phyloP scores from a whole-genome alignment of 2,113 vertebrate species.

The Rhinogobius similis region DNA sequence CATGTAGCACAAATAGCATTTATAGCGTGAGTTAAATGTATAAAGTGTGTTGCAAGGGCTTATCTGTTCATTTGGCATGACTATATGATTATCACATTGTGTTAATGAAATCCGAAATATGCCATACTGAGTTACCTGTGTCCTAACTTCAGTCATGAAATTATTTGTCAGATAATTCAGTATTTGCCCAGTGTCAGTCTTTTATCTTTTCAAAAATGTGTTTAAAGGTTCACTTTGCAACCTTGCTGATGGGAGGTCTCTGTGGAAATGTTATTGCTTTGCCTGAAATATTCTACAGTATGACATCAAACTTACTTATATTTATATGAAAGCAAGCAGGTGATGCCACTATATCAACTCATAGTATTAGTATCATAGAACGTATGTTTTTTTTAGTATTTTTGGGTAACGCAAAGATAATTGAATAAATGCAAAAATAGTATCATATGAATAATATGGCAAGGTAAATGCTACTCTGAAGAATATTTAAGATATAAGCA shows the following conservation, averaged over 20 bases:
- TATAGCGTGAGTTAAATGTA: no score
- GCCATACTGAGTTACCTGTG: not conserved
- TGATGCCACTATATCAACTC: not conserved
- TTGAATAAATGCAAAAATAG: not conserved
- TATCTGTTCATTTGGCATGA: not conserved
- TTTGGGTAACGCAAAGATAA: not conserved
- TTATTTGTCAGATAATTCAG: not conserved
- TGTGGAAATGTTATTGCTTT: not conserved
- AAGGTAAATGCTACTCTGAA: no score
- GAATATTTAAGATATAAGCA: no score
- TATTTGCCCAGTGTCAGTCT: no score
- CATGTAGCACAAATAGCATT: slow-evolving; percentile 24
- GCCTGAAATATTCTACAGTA: not conserved
- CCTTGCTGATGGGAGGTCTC: not conserved
- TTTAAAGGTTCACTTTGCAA: not conserved
- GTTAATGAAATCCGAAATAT: not conserved
- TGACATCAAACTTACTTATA: not conserved
- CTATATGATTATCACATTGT: not conserved
- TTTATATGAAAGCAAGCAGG: no score
- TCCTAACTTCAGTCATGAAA: no score
- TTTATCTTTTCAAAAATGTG: not conserved
- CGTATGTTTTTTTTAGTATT: not conserved
- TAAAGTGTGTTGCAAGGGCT: not conserved
- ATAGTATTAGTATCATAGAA: no score
- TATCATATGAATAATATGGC: no score